Conservation (phyloP, 1,140 invertebrate genomes). For the Vanessa atalanta region DNA sequence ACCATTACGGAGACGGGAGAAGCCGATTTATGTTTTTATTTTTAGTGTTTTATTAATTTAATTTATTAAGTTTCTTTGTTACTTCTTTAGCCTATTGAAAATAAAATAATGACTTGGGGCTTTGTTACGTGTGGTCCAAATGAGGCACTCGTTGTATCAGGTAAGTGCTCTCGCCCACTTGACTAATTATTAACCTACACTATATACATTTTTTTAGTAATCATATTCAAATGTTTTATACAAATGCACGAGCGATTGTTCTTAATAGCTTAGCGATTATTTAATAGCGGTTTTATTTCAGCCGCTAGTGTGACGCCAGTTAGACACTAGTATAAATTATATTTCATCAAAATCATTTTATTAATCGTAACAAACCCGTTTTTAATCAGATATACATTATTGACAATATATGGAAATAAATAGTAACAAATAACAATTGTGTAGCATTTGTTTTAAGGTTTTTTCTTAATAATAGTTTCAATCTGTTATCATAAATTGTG, state of each 20-base stretch:
- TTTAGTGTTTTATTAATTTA: slow-evolving; percentile 47
- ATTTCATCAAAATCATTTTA: too few species aligned
- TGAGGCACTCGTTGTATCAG: slow-evolving; percentile 97
- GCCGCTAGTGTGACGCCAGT: too few species aligned
- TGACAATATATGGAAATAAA: too few species aligned
- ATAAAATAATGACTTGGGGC: slow-evolving; percentile 89
- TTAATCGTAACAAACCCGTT: too few species aligned
- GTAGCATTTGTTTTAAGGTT: too few species aligned
- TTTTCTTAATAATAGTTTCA: too few species aligned
- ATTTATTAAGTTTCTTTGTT: slow-evolving; percentile 52
- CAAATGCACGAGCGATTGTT: background rate
- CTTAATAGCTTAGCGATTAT: background rate
- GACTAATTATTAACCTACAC: background rate
- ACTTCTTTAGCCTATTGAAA: slow-evolving; percentile 40
- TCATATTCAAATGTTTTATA: background rate
- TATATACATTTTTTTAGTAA: background rate
- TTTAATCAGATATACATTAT: too few species aligned
- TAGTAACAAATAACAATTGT: too few species aligned
- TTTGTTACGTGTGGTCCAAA: slow-evolving; percentile 99
- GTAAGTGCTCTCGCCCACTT: slow-evolving; percentile 81
- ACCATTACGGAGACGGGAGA: slow-evolving; percentile 44
- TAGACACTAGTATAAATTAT: too few species aligned
- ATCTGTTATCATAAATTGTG: too few species aligned
- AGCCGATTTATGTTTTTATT: slow-evolving; percentile 65
- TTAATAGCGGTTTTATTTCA: background rate